Conservation (phyloP, 2,113 vertebrate species). For the Ictalurus furcatus region DNA sequence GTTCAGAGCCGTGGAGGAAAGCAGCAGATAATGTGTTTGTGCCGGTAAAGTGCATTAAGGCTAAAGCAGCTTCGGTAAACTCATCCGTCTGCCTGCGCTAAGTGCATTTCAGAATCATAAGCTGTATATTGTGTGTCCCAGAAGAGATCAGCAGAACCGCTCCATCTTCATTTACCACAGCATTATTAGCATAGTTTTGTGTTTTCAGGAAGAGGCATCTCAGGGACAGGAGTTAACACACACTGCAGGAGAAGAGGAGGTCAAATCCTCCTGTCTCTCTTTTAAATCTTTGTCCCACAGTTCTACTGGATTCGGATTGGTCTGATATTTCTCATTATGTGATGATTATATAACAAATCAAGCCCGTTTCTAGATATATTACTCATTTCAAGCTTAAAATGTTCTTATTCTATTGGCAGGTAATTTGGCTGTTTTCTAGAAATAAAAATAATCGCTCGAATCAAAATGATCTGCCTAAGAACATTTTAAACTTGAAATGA, state of each 20-base stretch:
- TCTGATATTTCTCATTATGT: neutral
- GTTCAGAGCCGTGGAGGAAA: neutral
- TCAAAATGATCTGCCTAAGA: neutral
- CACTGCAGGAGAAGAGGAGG: neutral
- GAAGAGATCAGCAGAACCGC: neutral
- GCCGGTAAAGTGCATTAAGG: slow-evolving; percentile 40
- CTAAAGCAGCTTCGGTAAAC: slow-evolving; percentile 20
- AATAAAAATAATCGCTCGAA: neutral
- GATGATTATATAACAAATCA: neutral
- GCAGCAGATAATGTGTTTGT: slow-evolving; percentile 22
- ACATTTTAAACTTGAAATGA: too few relatives aligned
- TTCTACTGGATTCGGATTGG: neutral
- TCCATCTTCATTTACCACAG: slow-evolving; percentile 3
- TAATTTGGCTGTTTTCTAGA: neutral
- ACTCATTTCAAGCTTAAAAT: neutral
- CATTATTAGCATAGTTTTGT: neutral
- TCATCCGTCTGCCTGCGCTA: slow-evolving; percentile 28
- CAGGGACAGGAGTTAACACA: neutral
- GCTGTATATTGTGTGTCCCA: slow-evolving; percentile 20
- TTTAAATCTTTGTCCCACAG: neutral
- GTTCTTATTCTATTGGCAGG: neutral
- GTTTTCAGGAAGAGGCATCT: slow-evolving; percentile 16
- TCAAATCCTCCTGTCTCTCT: neutral
- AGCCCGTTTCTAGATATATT: neutral
- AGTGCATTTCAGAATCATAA: slow-evolving; percentile 39